Conservation (phyloP, 2,888 invertebrate species). For the Chrysina gloriosa region DNA sequence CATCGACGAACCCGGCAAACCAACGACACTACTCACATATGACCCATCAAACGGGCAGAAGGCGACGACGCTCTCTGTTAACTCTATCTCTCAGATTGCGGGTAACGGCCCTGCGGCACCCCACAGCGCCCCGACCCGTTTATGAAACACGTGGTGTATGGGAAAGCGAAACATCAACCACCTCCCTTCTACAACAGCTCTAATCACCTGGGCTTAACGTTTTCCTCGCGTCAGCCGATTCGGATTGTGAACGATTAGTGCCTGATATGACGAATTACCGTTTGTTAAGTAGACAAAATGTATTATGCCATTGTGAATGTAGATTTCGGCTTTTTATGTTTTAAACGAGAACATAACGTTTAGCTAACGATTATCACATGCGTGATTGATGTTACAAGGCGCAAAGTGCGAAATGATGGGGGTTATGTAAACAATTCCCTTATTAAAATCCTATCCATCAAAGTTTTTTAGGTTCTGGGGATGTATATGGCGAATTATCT, state of each 20-base stretch:
- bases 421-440: not conserved
- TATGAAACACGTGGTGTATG: constrained; percentile 55
- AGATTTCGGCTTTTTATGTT: not conserved
- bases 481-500: too few relatives aligned
- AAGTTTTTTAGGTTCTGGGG: too few relatives aligned
- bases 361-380: not conserved
- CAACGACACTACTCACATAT: constrained; percentile 45
- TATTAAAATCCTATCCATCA: constrained; percentile 12
- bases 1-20: constrained; percentile 46
- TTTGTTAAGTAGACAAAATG: constrained; percentile 8
- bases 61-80: constrained; percentile 56
- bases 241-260: constrained; percentile 43
- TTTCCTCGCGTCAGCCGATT: constrained; percentile 44
- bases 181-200: constrained; percentile 50
- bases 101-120: constrained; percentile 54
- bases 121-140: constrained; percentile 52
- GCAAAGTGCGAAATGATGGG: not conserved
- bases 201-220: constrained; percentile 54
- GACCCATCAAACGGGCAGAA: constrained; percentile 53
- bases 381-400: not conserved
- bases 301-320: not conserved
- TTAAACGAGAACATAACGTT: not conserved
- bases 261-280: constrained; percentile 40
- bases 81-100: constrained; percentile 53
- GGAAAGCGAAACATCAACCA: constrained; percentile 54